Evolutionary conservation across 2,113 vertebrate species (phyloP), one percentile per base, ranked within the genome.

Genomic region (Pan paniscus): DNA sequence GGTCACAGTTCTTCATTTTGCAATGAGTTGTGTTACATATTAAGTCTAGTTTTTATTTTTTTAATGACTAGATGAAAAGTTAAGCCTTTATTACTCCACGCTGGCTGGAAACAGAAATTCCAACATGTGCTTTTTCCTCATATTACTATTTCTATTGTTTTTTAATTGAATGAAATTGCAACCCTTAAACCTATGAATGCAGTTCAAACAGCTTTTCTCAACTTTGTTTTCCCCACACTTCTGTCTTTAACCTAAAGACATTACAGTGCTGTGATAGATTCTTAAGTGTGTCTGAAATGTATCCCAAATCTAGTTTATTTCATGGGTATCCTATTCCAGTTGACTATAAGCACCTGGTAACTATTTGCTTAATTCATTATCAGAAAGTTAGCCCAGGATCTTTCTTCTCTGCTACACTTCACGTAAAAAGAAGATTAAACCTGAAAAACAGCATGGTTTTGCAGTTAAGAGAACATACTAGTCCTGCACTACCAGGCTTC

Each of bases 401-500:
- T 4, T 17, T 27, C 1, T 59, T 38, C 25, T 68, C 79, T 16
- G 16, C 23, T 70, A 4, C 4, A 18, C 7, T 9, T 20, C 20
- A 8, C 72, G 25, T 30, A 38, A 46, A 46, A 85, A n/a, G 11
- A 61, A 86, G 57, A 76, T 20, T 27, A 32, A 38, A 27, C 61
- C n/a, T 43, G 17, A 81, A 32, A 30, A 43, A 68, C 25, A 81
- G 8, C 32, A 40, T 40, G 20, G 2, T 22, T 23, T 43, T 43
- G 5, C 23, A 22, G 35, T 7, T 48, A 13, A 50, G 6, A 10
- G 13, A 30, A 38, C 18, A 25, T 8, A 35, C 2, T 48, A 12
- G 8, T 32, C 3, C 13, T 23, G 8, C 10, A 30, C 10, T 12
- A 4, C 12, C 4, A 13, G 50, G 13, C 1, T 25, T 55, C 5